Percentiles rank a stretch among this genome's conserved stretches.
phyloP scores from a whole-genome alignment of 2,797 vertebrate species.

The Hemitrygon akajei region DNA sequence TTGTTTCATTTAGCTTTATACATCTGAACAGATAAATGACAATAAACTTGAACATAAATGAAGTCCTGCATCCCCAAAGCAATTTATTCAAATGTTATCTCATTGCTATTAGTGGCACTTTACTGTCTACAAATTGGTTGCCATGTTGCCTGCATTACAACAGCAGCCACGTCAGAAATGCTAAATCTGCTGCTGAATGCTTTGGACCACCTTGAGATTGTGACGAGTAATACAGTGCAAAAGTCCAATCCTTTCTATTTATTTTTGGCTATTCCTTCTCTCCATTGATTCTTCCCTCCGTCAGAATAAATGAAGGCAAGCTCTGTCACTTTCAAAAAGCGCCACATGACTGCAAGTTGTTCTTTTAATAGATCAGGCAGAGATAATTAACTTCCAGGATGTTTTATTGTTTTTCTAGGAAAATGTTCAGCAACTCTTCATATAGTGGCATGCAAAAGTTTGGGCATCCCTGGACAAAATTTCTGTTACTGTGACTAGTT shows the following conservation, averaged over 20 bases:
- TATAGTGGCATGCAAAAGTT: too few relatives aligned
- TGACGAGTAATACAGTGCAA: not conserved
- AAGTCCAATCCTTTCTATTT: not conserved
- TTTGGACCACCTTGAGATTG: not conserved
- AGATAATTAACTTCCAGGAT: not conserved
- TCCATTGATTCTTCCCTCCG: not conserved
- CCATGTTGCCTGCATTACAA: not conserved
- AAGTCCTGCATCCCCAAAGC: not conserved
- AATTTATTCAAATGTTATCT: not conserved
- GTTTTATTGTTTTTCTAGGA: not conserved
- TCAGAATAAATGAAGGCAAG: not conserved
- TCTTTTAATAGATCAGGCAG: not conserved
- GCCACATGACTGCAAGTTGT: not conserved
- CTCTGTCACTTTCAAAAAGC: not conserved
- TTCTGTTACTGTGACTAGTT: too few relatives aligned
- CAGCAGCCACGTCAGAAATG: not conserved
- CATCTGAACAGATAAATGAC: too few relatives aligned
- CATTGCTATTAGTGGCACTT: not conserved
- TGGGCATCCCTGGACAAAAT: too few relatives aligned
- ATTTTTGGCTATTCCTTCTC: not conserved
- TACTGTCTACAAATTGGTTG: not conserved
- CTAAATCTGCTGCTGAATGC: not conserved
- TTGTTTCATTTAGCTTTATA: too few relatives aligned
- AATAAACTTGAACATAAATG: too few relatives aligned
- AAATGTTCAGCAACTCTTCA: not conserved